Evolutionary conservation across 2,797 vertebrate genomes (phyloP).

Genomic region (Schizopygopsis pylzovi): DNA sequence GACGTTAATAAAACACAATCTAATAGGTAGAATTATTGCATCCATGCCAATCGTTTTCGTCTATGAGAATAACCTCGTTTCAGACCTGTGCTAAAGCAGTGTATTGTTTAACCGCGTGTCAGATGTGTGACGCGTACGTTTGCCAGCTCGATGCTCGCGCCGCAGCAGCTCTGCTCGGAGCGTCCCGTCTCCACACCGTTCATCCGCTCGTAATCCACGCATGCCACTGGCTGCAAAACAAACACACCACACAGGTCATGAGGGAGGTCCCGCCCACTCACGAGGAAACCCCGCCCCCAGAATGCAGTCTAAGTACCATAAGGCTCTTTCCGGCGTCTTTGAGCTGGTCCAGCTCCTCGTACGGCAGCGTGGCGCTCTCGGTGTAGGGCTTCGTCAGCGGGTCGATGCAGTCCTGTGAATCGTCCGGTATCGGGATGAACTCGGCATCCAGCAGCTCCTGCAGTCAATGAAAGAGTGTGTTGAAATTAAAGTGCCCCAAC

Average conservation of each 20-base stretch:
- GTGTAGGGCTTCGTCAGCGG: conserved; percentile 78
- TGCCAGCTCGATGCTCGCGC: conserved; percentile 74
- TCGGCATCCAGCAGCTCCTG: conserved; percentile 97
- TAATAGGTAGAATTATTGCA: no score
- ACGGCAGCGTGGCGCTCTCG: conserved; percentile 88
- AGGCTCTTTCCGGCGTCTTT: conserved; percentile 76
- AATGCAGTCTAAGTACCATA: conserved; percentile 54
- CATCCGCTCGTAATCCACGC: conserved; percentile 72
- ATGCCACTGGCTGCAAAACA: conserved; percentile 71
- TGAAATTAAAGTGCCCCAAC: no score
- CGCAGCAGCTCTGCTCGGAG: conserved; percentile 78
- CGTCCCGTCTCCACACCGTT: conserved; percentile 66
- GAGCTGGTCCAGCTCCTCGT: conserved; percentile 88
- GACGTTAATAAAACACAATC: no score
- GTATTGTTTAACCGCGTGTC: not conserved
- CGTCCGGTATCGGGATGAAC: conserved; percentile 92
- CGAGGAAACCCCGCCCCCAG: not conserved
- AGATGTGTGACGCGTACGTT: conserved; percentile 76
- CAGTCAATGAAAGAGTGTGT: not conserved
- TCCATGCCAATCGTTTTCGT: no score
- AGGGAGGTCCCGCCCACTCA: not conserved
- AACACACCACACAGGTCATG: not conserved
- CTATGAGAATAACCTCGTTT: not conserved
- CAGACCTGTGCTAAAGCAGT: not conserved
- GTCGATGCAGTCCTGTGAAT: conserved; percentile 71